Conservation (phyloP, 2,113 vertebrate species). For the human region GRCh38 chr6:48000501-48001000, state of each 20-base stretch:
- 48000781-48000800: neutral
- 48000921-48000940: neutral
- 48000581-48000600: neutral
- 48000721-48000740: neutral
- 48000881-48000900: neutral
- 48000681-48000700: neutral
- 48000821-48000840: neutral
- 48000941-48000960: too few relatives aligned
- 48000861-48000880: neutral
- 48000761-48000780: neutral
- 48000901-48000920: neutral
- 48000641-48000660: neutral
- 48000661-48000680: neutral
- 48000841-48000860: neutral
- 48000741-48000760: neutral
- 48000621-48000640: slow-evolving; percentile 7
- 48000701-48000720: neutral
- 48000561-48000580: neutral
- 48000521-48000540: neutral
- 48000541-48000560: neutral
- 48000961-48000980: too few relatives aligned
- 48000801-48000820: neutral
- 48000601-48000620: slow-evolving; percentile 14
- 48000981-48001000: too few relatives aligned
- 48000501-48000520: neutral